Base-by-base conservation (phyloP, 2,113 vertebrate species). In the Ancistrus triradiatus region DNA sequence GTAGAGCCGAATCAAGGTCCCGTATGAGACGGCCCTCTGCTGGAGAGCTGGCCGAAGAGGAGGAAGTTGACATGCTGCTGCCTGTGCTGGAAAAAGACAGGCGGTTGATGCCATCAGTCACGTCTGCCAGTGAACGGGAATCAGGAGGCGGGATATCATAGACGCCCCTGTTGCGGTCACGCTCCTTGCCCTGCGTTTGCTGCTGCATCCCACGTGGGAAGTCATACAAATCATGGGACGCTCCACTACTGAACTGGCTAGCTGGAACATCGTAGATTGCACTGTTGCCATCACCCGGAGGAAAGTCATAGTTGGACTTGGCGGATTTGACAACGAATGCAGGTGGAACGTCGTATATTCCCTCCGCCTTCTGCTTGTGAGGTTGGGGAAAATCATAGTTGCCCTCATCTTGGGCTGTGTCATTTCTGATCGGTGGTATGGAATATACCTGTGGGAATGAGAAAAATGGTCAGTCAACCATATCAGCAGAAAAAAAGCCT, bases 11-110 rank as follows among this genome's bases (percentile, higher is more conserved):
- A 75, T 98, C 93, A 22, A 91, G 80, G 31, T 94, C 93, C 68
- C 93, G 72, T 1, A 72, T 27, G 17, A 92, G 80, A 80, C 83
- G 89, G 59, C 58, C 83, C 70, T 37, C 89, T 0, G 61, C 85
- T 52, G 84, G 64, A 38, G 91, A 92, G 59, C 91, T 62, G 0
- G 91, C 85, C 5, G 93, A 95, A 0, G 94, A 93, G 63, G 95
- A 97, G 4, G 95, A 97, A 0, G 93, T 98, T 64, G 95, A 97
- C 95, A 97, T 97, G 80, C 93, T 96, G 72, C 94, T 96, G 64
- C 93, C 94, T 0, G 93, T 97, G 66, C 94, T 98, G 68, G 96
- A 97, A 82, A 97, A 91, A 0, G 95, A 98, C 37, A 98, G 75
- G 1, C 93, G 88, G 71, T 97, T 95, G 47, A 98, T 91, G 0